phyloP scores from a whole-genome alignment of 2,888 invertebrate species.

The Platerodrilus igneus region DNA sequence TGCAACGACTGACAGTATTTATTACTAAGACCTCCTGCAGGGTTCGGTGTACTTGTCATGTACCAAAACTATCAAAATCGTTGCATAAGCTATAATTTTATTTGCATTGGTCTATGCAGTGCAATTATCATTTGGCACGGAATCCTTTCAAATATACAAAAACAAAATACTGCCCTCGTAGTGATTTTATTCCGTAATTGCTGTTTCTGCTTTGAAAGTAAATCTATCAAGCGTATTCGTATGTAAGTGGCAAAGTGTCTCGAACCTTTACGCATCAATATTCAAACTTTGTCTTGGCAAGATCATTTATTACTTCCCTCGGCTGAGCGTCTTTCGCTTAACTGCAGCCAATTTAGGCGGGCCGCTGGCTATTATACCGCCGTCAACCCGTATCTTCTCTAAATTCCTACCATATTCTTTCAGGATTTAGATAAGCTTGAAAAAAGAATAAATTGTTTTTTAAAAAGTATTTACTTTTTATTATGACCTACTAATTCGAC shows the following conservation, averaged over 20 bases:
- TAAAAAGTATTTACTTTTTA: conserved; percentile 17
- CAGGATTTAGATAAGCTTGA: conserved; percentile 19
- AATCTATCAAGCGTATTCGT: conserved; percentile 38
- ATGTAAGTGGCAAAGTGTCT: conserved; percentile 37
- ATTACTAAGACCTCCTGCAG: too few relatives aligned
- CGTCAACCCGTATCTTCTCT: conserved; percentile 34
- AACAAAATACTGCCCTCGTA: too few relatives aligned
- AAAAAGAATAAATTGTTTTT: conserved; percentile 21
- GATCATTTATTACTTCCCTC: conserved; percentile 47
- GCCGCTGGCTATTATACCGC: conserved; percentile 36
- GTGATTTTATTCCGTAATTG: too few relatives aligned
- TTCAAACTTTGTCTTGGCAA: conserved; percentile 45
- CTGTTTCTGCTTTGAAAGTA: conserved; percentile 44
- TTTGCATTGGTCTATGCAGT: too few relatives aligned
- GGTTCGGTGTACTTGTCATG: too few relatives aligned
- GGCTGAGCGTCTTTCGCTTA: conserved; percentile 35
- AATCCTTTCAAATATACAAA: too few relatives aligned
- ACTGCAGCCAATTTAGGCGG: conserved; percentile 39
- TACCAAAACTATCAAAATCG: too few relatives aligned
- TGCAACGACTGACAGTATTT: too few relatives aligned
- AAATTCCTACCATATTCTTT: conserved; percentile 34
- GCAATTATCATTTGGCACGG: too few relatives aligned
- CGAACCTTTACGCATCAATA: conserved; percentile 45
- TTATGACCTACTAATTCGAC: conserved; percentile 4
- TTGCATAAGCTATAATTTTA: too few relatives aligned